A percentile compares a stretch with the other conserved stretches of the same genome.
Conservation (phyloP, 2,113 vertebrate species). For the Numenius arquata region DNA sequence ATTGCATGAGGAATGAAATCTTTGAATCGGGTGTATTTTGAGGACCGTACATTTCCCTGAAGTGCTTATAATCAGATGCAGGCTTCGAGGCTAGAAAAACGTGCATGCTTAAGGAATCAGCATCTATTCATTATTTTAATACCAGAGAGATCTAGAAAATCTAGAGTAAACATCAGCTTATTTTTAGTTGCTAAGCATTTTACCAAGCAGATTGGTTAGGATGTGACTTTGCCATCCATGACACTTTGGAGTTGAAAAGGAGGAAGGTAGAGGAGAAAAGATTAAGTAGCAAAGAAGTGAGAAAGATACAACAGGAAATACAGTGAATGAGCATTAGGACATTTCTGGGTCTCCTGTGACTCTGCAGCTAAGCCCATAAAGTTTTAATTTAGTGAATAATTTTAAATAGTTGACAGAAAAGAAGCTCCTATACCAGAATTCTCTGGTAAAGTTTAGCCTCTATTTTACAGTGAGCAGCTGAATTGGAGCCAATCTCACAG, state of each 20-base stretch:
- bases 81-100: neutral
- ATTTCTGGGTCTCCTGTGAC: neutral
- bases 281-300: neutral
- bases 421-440: neutral
- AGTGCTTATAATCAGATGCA: neutral
- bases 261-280: neutral
- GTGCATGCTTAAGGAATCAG: accelerated
- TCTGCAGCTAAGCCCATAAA: neutral
- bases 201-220: neutral
- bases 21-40: neutral
- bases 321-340: neutral
- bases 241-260: neutral
- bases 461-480: slow-evolving; percentile 29
- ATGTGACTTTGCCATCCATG: neutral
- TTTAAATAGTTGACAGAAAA: neutral
- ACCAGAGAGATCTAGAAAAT: neutral
- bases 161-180: neutral
- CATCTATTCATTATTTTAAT: neutral
- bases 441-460: neutral
- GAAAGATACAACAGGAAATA: neutral
- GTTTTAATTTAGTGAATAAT: neutral
- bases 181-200: neutral
- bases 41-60: neutral
- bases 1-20: accelerated
- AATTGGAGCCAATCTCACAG: slow-evolving; percentile 70